phyloP scores from a whole-genome alignment of 2,113 vertebrate genomes.

The Romanogobio albipinnatus region DNA sequence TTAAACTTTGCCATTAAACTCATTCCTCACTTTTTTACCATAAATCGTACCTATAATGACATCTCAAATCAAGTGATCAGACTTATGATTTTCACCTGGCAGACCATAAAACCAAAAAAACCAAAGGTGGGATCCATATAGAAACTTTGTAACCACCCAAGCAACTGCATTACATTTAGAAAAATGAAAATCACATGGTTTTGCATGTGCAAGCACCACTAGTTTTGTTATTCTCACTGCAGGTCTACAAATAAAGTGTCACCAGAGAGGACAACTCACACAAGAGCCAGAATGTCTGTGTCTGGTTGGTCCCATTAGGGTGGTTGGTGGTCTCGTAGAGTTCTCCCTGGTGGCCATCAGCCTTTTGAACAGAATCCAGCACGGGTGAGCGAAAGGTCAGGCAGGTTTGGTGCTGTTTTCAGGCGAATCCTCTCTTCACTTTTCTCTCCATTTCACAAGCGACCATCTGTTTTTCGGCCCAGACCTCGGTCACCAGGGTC shows the following conservation, averaged over 20 bases:
- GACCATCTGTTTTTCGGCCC: constrained; percentile 39
- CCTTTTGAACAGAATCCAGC: constrained; percentile 29
- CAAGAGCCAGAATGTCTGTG: neutral
- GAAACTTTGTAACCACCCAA: too few species aligned
- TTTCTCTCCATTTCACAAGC: constrained; percentile 19
- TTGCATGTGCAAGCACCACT: neutral
- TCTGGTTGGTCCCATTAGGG: neutral
- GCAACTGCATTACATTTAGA: too few species aligned
- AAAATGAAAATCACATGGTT: neutral
- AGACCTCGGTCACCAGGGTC: constrained; percentile 3
- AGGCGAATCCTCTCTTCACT: neutral
- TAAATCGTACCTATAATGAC: neutral
- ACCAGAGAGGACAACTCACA: neutral
- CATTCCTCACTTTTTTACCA: neutral
- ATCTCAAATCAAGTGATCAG: neutral
- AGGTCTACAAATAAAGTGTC: too few species aligned
- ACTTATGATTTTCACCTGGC: neutral
- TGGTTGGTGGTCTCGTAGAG: constrained; percentile 8
- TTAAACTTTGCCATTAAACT: neutral
- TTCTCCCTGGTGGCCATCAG: constrained; percentile 39
- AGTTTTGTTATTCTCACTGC: neutral
- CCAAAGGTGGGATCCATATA: too few species aligned
- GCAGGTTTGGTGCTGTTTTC: constrained; percentile 28
- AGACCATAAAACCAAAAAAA: neutral
- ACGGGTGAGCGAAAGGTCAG: constrained; percentile 33